A percentile compares a stretch with the other conserved stretches of the same genome.
phyloP scores from a whole-genome alignment of 2,888 invertebrate species.

The Loripinus fragilis region DNA sequence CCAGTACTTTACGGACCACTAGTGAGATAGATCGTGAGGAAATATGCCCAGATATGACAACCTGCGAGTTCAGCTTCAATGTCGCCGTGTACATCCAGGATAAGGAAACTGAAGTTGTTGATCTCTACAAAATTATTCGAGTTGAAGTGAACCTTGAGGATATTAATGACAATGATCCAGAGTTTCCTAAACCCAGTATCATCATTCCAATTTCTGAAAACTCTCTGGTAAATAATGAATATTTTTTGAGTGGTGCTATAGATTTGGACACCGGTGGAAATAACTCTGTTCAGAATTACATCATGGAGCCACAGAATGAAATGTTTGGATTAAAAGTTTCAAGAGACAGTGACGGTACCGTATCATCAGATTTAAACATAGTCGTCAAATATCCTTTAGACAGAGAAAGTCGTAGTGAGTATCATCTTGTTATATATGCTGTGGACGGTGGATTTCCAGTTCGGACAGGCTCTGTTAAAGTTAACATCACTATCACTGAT shows the following conservation, averaged over 20 bases:
- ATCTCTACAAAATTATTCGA: constrained; percentile 70
- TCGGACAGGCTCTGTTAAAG: constrained; percentile 69
- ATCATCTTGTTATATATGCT: constrained; percentile 73
- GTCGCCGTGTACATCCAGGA: constrained; percentile 72
- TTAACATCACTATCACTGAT: constrained; percentile 77
- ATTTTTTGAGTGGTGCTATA: constrained; percentile 69
- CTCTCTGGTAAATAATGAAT: constrained; percentile 59
- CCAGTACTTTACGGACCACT: constrained; percentile 70
- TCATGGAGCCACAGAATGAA: constrained; percentile 68
- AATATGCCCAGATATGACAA: constrained; percentile 62
- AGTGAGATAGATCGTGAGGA: constrained; percentile 72
- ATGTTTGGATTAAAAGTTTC: constrained; percentile 71
- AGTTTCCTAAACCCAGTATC: constrained; percentile 63
- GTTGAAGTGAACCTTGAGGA: constrained; percentile 67
- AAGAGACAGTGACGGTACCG: constrained; percentile 61
- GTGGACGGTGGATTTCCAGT: constrained; percentile 75
- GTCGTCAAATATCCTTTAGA: constrained; percentile 73
- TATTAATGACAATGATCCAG: constrained; percentile 74
- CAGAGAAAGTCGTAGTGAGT: constrained; percentile 72
- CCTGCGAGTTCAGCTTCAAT: constrained; percentile 69
- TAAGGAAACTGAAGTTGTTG: constrained; percentile 52
- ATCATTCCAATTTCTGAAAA: constrained; percentile 70
- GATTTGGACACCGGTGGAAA: constrained; percentile 70
- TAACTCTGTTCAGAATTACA: constrained; percentile 72
- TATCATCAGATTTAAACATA: constrained; percentile 72